Evolutionary conservation across 1,140 invertebrate species (phyloP).

Genomic region (Neuroterus valhalla): DNA sequence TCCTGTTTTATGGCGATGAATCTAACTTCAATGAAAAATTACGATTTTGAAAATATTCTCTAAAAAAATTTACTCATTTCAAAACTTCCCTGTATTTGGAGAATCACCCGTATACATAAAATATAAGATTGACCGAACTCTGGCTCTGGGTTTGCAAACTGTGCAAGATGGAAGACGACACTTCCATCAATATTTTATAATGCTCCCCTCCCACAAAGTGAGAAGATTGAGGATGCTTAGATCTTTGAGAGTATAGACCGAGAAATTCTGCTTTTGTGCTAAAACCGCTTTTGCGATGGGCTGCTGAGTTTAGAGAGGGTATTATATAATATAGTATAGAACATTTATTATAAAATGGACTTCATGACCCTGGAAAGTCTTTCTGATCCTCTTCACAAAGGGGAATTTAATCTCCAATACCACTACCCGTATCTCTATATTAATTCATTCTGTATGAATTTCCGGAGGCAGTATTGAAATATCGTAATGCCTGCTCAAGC

Average conservation of each 20-base stretch:
- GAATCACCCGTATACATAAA: conserved; percentile 20
- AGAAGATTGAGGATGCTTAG: conserved; percentile 14
- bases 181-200: conserved; percentile 28
- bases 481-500: no score
- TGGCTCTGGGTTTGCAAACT: conserved; percentile 1
- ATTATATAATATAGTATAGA: conserved; percentile 16
- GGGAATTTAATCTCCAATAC: background rate
- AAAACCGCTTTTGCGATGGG: conserved; percentile 17
- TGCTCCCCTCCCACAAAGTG: conserved; percentile 20
- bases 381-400: background rate
- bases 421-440: background rate
- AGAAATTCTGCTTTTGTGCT: conserved; percentile 24
- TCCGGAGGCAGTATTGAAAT: no score
- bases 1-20: no score
- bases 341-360: conserved; percentile 2
- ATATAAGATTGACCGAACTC: conserved; percentile 21
- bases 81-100: no score
- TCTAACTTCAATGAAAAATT: no score
- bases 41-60: no score
- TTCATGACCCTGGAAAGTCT: background rate
- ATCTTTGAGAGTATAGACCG: conserved; percentile 7
- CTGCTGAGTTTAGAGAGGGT: conserved; percentile 1
- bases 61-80: no score
- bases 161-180: conserved; percentile 11
- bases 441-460: no score